Evolutionary conservation across 2,888 invertebrate genomes (phyloP).

Genomic region (Morpho deidamia): DNA sequence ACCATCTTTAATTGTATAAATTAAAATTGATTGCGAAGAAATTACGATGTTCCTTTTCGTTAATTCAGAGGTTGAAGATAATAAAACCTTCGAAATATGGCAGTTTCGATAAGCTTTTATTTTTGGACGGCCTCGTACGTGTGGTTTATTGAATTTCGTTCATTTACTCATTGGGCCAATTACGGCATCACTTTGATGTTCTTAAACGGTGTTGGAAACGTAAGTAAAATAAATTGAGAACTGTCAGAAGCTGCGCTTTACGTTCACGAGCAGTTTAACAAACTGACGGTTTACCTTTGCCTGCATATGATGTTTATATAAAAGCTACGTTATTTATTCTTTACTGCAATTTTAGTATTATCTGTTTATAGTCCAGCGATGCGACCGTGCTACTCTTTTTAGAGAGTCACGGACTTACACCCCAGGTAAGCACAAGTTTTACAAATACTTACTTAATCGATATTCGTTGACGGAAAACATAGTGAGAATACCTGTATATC

Average conservation of each 20-base stretch:
- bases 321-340: no score
- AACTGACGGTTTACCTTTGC: conserved; percentile 45
- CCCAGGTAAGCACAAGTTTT: no score
- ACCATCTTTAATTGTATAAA: not conserved
- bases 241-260: conserved; percentile 47
- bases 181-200: conserved; percentile 66
- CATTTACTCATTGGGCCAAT: conserved; percentile 50
- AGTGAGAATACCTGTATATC: no score
- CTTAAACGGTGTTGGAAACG: conserved; percentile 59
- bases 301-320: no score
- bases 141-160: conserved; percentile 35
- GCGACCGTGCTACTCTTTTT: no score
- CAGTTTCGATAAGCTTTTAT: conserved; percentile 24
- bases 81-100: conserved; percentile 21
- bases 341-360: no score
- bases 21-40: conserved; percentile 6
- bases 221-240: conserved; percentile 63
- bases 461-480: no score
- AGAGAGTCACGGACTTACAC: no score
- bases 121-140: conserved; percentile 20
- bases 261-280: conserved; percentile 50
- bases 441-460: no score
- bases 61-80: conserved; percentile 7
- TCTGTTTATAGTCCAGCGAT: no score
- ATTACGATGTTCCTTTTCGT: not conserved